Evolutionary conservation across 2,888 invertebrate species (phyloP).

Genomic region (Branchellion lobata): DNA sequence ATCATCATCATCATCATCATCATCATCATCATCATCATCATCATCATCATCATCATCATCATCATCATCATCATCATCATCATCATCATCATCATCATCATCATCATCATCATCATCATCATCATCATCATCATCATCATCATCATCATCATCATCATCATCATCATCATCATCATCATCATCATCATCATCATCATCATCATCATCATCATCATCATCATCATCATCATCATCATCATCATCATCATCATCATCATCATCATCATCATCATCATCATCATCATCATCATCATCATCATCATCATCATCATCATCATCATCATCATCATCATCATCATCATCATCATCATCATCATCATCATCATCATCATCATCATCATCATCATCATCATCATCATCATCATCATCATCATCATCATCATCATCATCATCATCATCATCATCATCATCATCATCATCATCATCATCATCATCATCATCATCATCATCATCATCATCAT

Average conservation of each 20-base stretch:
- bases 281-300: not conserved
- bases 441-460: not conserved
- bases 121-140: conserved; percentile 20
- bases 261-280: conserved; percentile 21
- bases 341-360: conserved; percentile 15
- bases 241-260: conserved; percentile 1
- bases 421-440: conserved; percentile 1
- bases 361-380: conserved; percentile 8
- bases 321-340: conserved; percentile 1
- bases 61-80: conserved; percentile 8
- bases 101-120: conserved; percentile 11
- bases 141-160: conserved; percentile 13
- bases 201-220: conserved; percentile 12
- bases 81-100: conserved; percentile 20
- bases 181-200: conserved; percentile 8
- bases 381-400: conserved; percentile 12
- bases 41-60: conserved; percentile 8
- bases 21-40: not conserved
- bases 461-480: conserved; percentile 12
- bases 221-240: conserved; percentile 8
- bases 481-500: conserved; percentile 6
- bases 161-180: conserved; percentile 15
- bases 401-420: conserved; percentile 8
- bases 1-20: conserved; percentile 15
- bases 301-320: conserved; percentile 18